Evolutionary conservation across 64 coral and sea anemone species (phyloP).

Genomic region (Cladopsammia gracilis): DNA sequence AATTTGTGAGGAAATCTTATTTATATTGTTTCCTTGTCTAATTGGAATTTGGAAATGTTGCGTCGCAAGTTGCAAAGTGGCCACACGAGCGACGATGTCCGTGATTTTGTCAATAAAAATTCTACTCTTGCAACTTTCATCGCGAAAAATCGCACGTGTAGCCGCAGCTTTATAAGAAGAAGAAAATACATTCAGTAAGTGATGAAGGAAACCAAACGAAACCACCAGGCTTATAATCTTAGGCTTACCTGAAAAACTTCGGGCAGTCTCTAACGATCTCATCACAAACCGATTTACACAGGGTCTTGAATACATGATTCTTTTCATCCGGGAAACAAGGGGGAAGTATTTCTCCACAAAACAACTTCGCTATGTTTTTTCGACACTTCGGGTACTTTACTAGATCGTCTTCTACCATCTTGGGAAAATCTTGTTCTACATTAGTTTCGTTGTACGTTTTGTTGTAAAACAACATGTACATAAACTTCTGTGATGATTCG

Average conservation of each 20-base stretch:
- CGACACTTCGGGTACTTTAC: slow-evolving; percentile 41
- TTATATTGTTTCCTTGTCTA: too few relatives aligned
- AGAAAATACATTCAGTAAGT: too few relatives aligned
- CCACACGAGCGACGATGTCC: too few relatives aligned
- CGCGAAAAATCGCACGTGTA: too few relatives aligned
- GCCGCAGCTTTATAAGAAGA: too few relatives aligned
- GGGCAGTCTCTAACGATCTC: background rate
- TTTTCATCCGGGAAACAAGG: slow-evolving; percentile 63
- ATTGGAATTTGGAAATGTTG: too few relatives aligned
- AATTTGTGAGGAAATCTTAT: too few relatives aligned
- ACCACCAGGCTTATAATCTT: too few relatives aligned
- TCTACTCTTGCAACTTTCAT: too few relatives aligned
- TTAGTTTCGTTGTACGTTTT: background rate
- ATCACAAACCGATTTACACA: slow-evolving; percentile 29
- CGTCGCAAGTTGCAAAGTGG: too few relatives aligned
- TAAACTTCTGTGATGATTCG: background rate
- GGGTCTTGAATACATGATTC: background rate
- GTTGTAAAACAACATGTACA: background rate
- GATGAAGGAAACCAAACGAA: too few relatives aligned
- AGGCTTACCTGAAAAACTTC: slow-evolving; percentile 8
- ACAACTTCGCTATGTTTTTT: slow-evolving; percentile 42
- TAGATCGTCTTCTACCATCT: background rate
- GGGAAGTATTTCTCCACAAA: slow-evolving; percentile 57
- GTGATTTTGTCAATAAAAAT: too few relatives aligned
- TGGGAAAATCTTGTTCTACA: background rate